Evolutionary conservation across 30 jellyfish, hydroid and myxozoan genomes (phyloP), one percentile per base, ranked within the genome.

Genomic region (Rhopilema esculentum): DNA sequence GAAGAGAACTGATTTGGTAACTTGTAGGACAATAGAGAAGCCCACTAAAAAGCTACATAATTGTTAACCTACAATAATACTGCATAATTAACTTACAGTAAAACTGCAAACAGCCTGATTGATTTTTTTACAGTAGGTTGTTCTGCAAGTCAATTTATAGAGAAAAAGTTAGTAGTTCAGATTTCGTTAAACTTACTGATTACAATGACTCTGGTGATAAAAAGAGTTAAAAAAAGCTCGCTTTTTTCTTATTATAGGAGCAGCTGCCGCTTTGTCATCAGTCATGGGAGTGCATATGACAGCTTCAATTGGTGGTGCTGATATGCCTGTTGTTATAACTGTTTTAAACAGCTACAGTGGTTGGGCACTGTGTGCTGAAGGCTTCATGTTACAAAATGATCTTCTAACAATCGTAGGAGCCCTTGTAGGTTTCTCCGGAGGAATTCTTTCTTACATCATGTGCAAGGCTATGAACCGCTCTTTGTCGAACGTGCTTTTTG

Each of bases 311-410:
- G 98, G 98, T 30, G 98, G 98, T 22, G 98, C 98, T 16, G 98
- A 94, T 63, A 94, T 94, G 98, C 98, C 98, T 83, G 98, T 94
- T n/a, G 98, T 94, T 53, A 94, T 94, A 0, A 94, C 98, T 18
- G 98, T 94, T 0, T 79, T 94, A 48, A 94, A 94, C 98, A 94
- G 98, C 72, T 94, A 94, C 98, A 94, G 98, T 94, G 98, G 98
- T 0, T 94, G 98, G 98, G 98, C 98, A 49, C 69, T 94, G 88
- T 94, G 98, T 79, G 98, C 98, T 30, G 98, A 94, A 67, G 98
- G 98, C 18, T 94, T 94, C 79, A 94, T 94, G 98, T 89, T 94
- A 84, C 92, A 94, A 23, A 94, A 94, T 79, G 98, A 94, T 51
- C 84, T 94, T 84, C 86, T 94, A 69, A 88, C 98, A 0, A 94